Evolutionary conservation across 2,113 vertebrate genomes (phyloP).

Genomic region (Pangasianodon hypophthalmus): DNA sequence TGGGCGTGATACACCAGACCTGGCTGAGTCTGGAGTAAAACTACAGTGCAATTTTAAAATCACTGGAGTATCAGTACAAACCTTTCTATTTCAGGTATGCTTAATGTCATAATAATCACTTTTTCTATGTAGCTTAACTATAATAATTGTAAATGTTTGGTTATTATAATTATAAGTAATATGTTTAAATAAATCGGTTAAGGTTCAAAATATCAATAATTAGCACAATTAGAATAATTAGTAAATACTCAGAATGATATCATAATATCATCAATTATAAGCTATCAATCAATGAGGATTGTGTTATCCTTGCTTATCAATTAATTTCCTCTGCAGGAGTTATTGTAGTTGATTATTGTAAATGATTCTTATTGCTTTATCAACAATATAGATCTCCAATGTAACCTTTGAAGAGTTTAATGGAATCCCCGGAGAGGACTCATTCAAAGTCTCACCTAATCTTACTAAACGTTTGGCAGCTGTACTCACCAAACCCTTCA

Average conservation of each 20-base stretch:
- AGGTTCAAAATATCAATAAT: background rate
- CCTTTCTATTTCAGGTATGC: constrained; percentile 70
- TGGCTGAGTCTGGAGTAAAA: constrained; percentile 67
- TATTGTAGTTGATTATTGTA: background rate
- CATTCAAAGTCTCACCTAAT: constrained; percentile 59
- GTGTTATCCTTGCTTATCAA: background rate
- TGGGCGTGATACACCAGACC: constrained; percentile 64
- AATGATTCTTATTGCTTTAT: background rate
- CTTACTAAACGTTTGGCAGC: constrained; percentile 60
- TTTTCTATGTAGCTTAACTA: background rate
- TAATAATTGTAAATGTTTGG: background rate
- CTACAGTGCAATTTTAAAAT: constrained; percentile 69
- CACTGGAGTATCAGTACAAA: constrained; percentile 56
- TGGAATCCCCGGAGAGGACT: constrained; percentile 62
- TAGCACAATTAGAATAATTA: background rate
- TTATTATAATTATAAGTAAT: background rate
- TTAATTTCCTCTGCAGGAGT: background rate
- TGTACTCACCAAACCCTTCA: constrained; percentile 66
- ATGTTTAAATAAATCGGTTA: background rate
- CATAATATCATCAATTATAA: background rate
- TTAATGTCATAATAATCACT: background rate
- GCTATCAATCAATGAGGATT: background rate
- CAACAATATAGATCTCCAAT: constrained; percentile 64
- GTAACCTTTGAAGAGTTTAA: constrained; percentile 73
- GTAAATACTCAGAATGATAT: no score